phyloP scores from a whole-genome alignment of 1,140 invertebrate genomes.

The Apocrypta bakeri region DNA sequence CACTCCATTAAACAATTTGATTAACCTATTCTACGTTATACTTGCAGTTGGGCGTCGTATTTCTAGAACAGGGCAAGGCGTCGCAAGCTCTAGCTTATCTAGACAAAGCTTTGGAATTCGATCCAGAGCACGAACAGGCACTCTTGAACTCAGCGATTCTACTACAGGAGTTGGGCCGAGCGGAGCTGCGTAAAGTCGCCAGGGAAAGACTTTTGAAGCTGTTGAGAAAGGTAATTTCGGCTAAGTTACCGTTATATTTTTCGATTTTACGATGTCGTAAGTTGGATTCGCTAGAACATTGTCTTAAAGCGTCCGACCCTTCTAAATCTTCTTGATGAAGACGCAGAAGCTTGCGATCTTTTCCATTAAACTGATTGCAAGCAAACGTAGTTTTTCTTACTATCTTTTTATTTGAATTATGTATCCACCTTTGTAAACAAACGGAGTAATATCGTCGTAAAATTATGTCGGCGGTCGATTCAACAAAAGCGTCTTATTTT shows the following conservation, averaged over 20 bases:
- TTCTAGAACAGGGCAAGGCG: slow-evolving; percentile 93
- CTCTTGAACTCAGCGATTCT: slow-evolving; percentile 96
- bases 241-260: slow-evolving; percentile 29
- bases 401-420: neutral
- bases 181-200: slow-evolving; percentile 85
- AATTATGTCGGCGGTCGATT: neutral
- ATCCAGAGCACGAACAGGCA: slow-evolving; percentile 96
- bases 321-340: neutral
- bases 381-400: neutral
- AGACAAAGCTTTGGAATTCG: slow-evolving; percentile 93
- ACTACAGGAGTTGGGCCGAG: slow-evolving; percentile 89
- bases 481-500: neutral
- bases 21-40: neutral
- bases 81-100: slow-evolving; percentile 93
- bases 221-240: slow-evolving; percentile 79
- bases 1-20: neutral
- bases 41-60: slow-evolving; percentile 90
- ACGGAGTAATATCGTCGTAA: neutral
- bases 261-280: neutral
- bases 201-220: slow-evolving; percentile 87
- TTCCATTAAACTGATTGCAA: neutral
- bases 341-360: neutral
- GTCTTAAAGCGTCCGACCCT: slow-evolving; percentile 1
- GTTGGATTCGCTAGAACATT: neutral
- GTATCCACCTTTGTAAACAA: neutral